Evolutionary conservation across 2,888 invertebrate genomes (phyloP), one percentile per base, ranked within the genome.

Genomic region (Carabus problematicus): DNA sequence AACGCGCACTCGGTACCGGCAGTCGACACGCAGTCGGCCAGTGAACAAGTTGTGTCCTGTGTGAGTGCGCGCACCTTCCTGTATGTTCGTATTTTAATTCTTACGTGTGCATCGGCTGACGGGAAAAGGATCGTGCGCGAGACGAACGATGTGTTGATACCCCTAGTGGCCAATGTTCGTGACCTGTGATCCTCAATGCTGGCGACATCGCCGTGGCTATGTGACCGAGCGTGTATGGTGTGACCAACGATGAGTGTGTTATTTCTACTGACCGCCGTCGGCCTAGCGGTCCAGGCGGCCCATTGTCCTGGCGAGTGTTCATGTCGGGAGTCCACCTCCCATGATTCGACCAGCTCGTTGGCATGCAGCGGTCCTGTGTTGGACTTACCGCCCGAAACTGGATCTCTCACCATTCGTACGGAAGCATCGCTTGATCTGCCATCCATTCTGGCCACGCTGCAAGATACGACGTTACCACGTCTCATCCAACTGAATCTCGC

Each of bases 231-330:
- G 60, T 60, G 60, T 19, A 43, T 60, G 62, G 29, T 56, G 56
- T 45, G 64, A 55, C 56, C 45, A 71, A 73, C 73, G 73, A 78
- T 79, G 79, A 77, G 77, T 77, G 77, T 77, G 74, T 72, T 76
- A 72, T 74, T 78, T 72, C 70, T 78, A 75, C 73, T 79, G 72
- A 74, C 76, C 67, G 76, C 76, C 73, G 73, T 77, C 74, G 75
- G 76, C 72, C 75, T 76, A 52, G 72, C 74, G 64, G 75, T 75
- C 62, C 72, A 74, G 72, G 73, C 76, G 71, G 75, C 72, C 70
- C 73, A 75, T 70, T 80, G 79, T 75, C 79, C 80, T 42, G 72
- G 70, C 71, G 75, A 72, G 75, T 81, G 80, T 75, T 74, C 73
- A 64, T 81, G 80, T 74, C 73, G 71, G 52, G 72, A 76, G 59